Evolutionary conservation across 2,113 vertebrate genomes (phyloP), one percentile per base, ranked within the genome.

Genomic region (Microcebus griseorufus): DNA sequence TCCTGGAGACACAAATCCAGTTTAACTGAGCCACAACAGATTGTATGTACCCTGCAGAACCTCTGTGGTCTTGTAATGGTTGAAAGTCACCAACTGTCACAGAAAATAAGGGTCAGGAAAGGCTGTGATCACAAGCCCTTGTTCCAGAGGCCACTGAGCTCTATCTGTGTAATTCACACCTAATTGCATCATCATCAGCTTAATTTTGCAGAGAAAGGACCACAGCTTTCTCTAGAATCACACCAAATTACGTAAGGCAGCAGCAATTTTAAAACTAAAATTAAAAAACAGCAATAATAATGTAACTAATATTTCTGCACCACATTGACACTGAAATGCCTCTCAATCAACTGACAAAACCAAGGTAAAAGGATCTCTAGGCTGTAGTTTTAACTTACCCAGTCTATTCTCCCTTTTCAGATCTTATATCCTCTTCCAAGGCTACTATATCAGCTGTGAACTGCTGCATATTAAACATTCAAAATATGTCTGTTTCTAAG

Each of bases 321-420:
- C 55, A 73, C 14, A 67, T 60, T 88, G 83, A 85, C 79, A 51
- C 45, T 27, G 45, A 84, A 58, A 22, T 93, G 53, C 84, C 80
- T 93, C 16, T 96, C 75, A 88, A 64, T 78, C 48, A 42, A 37
- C 14, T 53, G 39, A 86, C 22, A 78, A 82, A 84, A 84, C 17
- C 34, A 39, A 82, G 42, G 5, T 29, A 2, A 91, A 78, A 78
- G 16, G 64, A 58, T 93, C 94, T 88, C 64, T 70, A 73, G 89
- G 58, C 79, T 89, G 9, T n/a, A 73, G 67, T 89, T 93, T 95
- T 93, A 95, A 67, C 29, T 95, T 96, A 94, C 93, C 51, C 39
- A 1, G 29, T 89, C 34, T 45, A 18, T 83, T 92, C 82, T 94
- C 78, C 67, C 64, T 81, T 75, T 82, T 72, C 9, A n/a, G 90